Evolutionary conservation across 1,140 invertebrate genomes (phyloP).

Genomic region (Branchinecta lynchi): DNA sequence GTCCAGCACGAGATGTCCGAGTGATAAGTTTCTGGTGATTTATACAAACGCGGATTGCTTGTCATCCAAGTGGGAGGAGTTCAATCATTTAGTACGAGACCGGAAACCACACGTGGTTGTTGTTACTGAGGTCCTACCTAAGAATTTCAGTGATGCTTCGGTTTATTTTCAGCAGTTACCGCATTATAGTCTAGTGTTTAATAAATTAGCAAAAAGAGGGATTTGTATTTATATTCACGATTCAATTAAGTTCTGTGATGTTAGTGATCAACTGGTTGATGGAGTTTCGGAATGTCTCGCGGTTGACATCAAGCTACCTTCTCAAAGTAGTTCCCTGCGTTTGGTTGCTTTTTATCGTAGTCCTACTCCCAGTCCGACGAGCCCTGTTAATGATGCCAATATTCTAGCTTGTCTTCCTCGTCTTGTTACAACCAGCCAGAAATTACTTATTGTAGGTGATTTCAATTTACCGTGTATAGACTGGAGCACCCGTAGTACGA

Average conservation of each 20-base stretch:
- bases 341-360: neutral
- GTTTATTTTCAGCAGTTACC: neutral
- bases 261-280: neutral
- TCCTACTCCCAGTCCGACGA: neutral
- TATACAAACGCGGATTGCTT: neutral
- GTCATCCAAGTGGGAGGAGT: neutral
- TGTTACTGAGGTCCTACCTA: too few relatives aligned
- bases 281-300: neutral
- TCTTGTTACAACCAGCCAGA: neutral
- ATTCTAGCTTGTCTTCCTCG: neutral
- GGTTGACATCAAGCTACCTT: neutral
- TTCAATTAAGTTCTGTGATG: neutral
- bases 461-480: neutral
- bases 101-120: too few relatives aligned
- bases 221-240: neutral
- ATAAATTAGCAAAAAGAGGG: neutral
- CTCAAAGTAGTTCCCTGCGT: neutral
- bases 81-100: neutral
- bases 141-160: too few relatives aligned
- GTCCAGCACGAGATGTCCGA: neutral
- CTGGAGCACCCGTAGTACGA: constrained; percentile 8
- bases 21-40: neutral
- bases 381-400: neutral
- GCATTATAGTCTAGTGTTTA: constrained; percentile 5
- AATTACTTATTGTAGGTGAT: constrained; percentile 7